Base-by-base conservation (phyloP, 2,888 invertebrate species). In the Cactoblastis cactorum region DNA sequence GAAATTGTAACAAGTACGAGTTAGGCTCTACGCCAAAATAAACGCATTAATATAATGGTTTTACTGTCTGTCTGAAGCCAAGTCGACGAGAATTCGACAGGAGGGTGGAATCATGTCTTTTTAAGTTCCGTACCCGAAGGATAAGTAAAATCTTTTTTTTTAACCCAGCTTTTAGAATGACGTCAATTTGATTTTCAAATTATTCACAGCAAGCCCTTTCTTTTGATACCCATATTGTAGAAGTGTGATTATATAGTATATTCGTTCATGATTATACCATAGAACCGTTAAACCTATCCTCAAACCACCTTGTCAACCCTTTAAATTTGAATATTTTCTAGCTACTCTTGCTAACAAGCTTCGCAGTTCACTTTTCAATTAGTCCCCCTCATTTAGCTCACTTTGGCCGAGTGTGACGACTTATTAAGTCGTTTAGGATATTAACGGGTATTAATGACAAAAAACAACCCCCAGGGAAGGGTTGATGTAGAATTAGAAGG, bases 401-500 rank as follows among this genome's bases (percentile, higher is more conserved):
- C n/a, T 46, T 51, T 37, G 43, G 45, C 28, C 62, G 59, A 55
- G 50, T 58, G 53, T 57, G 54, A 53, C 57, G 58, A 59, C 60
- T 63, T 59, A 69, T 74, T 66, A 69, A 62, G 63, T 68, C 67
- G 64, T 69, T 67, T 67, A 51, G 57, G 56, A 55, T 55, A 65
- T 68, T 71, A 67, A 48, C 49, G 22, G 37, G 18, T 52, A 73
- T 73, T 69, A 68, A 73, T 69, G 61, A 57, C 46, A 51, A 54
- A 51, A 53, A 53, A 54, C 56, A 52, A 53, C 54, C 63, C 57
- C 51, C 35, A 46, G 50, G 50, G 48, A 63, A 58, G 67, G 66
- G 65, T 62, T 67, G 46, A 50, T 18, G 35, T 32, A 49, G 41
- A 35, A 17, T 39, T 39, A 32, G 17, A 3, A 15, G 9, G 3